These are phyloP conservation scores for Cephus runcator DNA, from an alignment of 2,888 invertebrate genomes.

Conservation along the genomic window DNA sequence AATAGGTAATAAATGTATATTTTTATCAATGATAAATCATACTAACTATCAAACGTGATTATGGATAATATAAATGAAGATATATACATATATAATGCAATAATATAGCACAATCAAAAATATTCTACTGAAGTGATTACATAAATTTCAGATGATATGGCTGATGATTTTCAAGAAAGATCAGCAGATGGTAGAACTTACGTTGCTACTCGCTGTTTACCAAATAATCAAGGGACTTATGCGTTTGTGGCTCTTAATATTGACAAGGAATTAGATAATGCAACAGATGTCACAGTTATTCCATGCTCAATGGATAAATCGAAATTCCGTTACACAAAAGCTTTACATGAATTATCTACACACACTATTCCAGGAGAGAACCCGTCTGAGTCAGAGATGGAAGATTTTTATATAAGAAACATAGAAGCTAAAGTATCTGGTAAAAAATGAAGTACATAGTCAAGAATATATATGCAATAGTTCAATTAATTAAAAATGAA, in stretches of 20 bases:
- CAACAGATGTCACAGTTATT: slow-evolving; percentile 55
- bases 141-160: slow-evolving; percentile 22
- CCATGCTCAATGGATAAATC: slow-evolving; percentile 27
- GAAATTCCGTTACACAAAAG: slow-evolving; percentile 31
- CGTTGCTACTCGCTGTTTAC: slow-evolving; percentile 65
- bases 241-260: slow-evolving; percentile 65
- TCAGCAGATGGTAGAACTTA: slow-evolving; percentile 64
- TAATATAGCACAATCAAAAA: not conserved
- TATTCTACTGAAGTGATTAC: not conserved
- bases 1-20: slow-evolving; percentile 23
- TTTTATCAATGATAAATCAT: not conserved
- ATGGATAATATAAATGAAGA: not conserved
- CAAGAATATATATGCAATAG: not conserved
- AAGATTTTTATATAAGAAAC: slow-evolving; percentile 37
- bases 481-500: slow-evolving; percentile 45
- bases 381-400: slow-evolving; percentile 35
- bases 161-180: slow-evolving; percentile 40
- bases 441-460: not conserved
- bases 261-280: slow-evolving; percentile 59
- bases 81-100: not conserved
- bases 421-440: slow-evolving; percentile 36
- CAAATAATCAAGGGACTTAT: slow-evolving; percentile 65
- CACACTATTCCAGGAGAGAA: slow-evolving; percentile 15
- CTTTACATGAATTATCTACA: slow-evolving; percentile 26
- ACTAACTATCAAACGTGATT: not conserved